A percentile compares a stretch with the other conserved stretches of the same genome.
Conservation (phyloP, 2,888 invertebrate genomes). For the Phaonia tiefii region DNA sequence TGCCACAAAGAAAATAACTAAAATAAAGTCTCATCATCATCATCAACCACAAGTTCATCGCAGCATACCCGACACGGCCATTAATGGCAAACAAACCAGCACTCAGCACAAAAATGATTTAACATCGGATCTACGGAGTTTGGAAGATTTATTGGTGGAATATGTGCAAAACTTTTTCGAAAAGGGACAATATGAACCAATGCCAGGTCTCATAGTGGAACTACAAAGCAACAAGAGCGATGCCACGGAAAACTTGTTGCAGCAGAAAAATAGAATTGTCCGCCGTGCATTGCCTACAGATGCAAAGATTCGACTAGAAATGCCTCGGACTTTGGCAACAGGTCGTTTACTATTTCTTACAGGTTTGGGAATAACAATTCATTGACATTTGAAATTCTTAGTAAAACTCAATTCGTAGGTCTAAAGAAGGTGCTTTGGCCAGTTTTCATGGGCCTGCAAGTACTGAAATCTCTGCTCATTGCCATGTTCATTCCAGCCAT, state of each 20-base stretch:
- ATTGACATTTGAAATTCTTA: too few relatives aligned
- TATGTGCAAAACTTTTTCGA: constrained; percentile 75
- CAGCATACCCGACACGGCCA: not conserved
- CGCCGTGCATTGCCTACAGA: constrained; percentile 80
- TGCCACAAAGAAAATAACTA: not conserved
- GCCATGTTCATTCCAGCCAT: constrained; percentile 93
- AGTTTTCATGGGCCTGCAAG: constrained; percentile 89
- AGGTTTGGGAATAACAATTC: constrained; percentile 78
- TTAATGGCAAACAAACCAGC: too few relatives aligned
- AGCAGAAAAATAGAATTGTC: constrained; percentile 14
- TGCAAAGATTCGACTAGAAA: constrained; percentile 83
- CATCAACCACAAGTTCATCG: not conserved
- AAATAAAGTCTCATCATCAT: constrained; percentile 1
- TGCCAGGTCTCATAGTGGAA: constrained; percentile 74
- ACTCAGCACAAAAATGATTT: constrained; percentile 56
- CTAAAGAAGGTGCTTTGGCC: constrained; percentile 92
- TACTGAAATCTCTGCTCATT: constrained; percentile 90
- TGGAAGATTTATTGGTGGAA: constrained; percentile 75
- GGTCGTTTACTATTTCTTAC: constrained; percentile 85
- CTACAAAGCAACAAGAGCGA: constrained; percentile 71
- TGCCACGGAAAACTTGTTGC: constrained; percentile 62
- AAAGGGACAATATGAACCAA: constrained; percentile 74
- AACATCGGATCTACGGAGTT: constrained; percentile 70
- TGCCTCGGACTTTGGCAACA: constrained; percentile 83
- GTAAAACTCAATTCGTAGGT: constrained; percentile 87